Conservation (phyloP, 2,113 vertebrate species). For the Odocoileus virginianus region DNA sequence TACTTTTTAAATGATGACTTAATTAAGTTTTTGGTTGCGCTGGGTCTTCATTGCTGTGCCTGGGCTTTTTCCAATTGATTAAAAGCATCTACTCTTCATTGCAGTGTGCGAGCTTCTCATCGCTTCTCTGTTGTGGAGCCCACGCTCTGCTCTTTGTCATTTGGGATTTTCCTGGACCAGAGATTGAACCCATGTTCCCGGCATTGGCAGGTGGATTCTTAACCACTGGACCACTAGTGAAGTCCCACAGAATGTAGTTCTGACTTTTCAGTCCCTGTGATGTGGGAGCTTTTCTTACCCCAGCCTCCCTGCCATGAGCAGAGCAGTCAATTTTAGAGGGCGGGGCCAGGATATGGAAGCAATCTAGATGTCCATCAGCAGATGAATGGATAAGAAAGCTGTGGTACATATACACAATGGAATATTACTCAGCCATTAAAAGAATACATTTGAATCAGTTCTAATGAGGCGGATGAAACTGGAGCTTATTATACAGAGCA, state of each 20-base stretch:
- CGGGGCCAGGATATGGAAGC: too few relatives aligned
- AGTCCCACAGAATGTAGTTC: not conserved
- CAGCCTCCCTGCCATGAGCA: not conserved
- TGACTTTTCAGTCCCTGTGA: not conserved
- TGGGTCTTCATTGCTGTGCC: not conserved
- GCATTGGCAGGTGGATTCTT: not conserved
- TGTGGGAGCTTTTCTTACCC: too few relatives aligned
- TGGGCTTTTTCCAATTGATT: not conserved
- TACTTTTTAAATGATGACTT: not conserved
- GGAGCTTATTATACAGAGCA: too few relatives aligned
- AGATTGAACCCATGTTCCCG: rapidly evolving
- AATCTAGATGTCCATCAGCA: too few relatives aligned
- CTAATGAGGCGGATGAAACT: too few relatives aligned
- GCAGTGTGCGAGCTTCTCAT: not conserved
- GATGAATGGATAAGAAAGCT: too few relatives aligned
- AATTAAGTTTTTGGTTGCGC: not conserved
- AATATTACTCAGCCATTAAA: too few relatives aligned
- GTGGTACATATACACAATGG: too few relatives aligned
- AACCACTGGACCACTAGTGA: not conserved
- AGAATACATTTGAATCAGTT: too few relatives aligned
- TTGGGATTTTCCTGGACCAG: not conserved
- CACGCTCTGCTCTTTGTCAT: not conserved
- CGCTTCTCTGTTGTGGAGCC: rapidly evolving
- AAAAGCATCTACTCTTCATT: not conserved
- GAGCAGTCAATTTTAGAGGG: rapidly evolving